These are phyloP conservation scores for Chamaetylas fuelleborni DNA, from an alignment of 2,113 vertebrate genomes.

Conservation along the genomic window DNA sequence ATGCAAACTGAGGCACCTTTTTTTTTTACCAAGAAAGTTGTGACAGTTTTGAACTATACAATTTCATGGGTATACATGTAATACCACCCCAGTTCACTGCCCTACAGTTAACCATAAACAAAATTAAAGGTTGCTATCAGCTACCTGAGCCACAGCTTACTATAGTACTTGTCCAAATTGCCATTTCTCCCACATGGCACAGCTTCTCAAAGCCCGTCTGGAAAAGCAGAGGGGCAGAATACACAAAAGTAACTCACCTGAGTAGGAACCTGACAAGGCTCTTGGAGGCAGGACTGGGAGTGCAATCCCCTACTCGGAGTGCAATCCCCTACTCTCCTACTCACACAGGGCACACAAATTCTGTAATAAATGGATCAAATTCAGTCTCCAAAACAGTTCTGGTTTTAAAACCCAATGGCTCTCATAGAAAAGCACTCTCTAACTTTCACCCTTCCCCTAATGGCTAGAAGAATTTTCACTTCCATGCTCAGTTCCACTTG, in stretches of 20 bases:
- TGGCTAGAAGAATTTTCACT: background rate
- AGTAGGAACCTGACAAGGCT: fast-evolving
- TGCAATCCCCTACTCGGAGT: background rate
- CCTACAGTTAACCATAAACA: background rate
- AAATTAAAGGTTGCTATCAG: background rate
- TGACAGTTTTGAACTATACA: background rate
- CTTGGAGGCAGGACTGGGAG: background rate
- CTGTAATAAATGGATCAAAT: background rate
- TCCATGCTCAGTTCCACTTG: background rate
- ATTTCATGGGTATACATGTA: background rate
- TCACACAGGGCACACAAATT: background rate
- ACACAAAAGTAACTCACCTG: background rate
- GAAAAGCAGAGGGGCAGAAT: background rate
- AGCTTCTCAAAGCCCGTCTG: background rate
- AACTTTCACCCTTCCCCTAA: background rate
- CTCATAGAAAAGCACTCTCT: background rate
- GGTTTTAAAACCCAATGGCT: background rate
- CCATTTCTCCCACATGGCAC: background rate
- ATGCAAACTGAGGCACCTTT: background rate
- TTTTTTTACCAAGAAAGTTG: background rate
- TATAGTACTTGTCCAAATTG: background rate
- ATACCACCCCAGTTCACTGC: background rate
- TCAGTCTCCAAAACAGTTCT: background rate
- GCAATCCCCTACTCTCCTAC: background rate
- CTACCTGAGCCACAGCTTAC: background rate